Evolutionary conservation across 2,797 vertebrate species (phyloP), one percentile per base, ranked within the genome.

Genomic region (Gallinago nigripennis): DNA sequence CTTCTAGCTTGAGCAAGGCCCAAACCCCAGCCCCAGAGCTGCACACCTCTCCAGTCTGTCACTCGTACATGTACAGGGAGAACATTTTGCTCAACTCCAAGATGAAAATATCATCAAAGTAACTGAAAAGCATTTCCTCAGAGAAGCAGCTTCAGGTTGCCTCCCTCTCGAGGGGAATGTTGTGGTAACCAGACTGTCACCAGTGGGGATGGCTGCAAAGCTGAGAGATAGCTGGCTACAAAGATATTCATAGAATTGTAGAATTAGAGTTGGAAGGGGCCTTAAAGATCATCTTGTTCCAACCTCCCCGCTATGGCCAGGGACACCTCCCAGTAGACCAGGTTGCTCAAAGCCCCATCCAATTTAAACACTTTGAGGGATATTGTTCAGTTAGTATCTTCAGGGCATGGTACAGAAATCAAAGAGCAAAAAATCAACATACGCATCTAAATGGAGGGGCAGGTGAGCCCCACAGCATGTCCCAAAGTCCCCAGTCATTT

Each of bases 91-190:
- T 84, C n/a, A 71, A 66, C 35, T 46, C 28, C 41, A 58, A 85
- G 24, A 58, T 2, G 6, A 86, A 88, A 92, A 64, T 16, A n/a
- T 9, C 65, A 87, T 48, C 25, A 20, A 70, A 79, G n/a, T 46
- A 89, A 80, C 2, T 57, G 48, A 71, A 92, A 77, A 91, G 51
- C 24, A 80, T 31, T 77, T 91, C 24, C 35, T 57, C 72, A 30
- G 23, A 79, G 37, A 58, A 83, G 39, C 2, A 77, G 31, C 43
- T 76, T 48, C 58, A 60, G 39, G 48, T 16, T 54, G 16, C 27
- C 53, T 72, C 56, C 9, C 16, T 27, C n/a, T 39, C 0, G 0
- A 72, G 24, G 23, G 0, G 4, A 2, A 2, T 7, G 13, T 4
- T 41, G 9, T 46, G 16, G 12, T 39, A 82, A 80, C 16, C 45